Base-by-base conservation (phyloP, 2,797 vertebrate genomes). In the Danio albolineatus region DNA sequence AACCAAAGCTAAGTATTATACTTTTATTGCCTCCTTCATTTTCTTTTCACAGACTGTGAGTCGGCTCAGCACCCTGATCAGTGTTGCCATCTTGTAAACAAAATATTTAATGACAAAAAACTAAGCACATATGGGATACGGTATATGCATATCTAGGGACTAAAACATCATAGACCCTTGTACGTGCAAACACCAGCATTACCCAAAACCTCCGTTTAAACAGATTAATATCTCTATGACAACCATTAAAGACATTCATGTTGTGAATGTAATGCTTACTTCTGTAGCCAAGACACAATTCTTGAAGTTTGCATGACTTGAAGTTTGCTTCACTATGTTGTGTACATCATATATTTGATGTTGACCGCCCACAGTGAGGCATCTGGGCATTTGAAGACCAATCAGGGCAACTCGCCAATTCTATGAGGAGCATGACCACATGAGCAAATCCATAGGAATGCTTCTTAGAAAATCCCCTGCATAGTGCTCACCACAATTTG, bases 371-470 rank as follows among this genome's bases (percentile, higher is more conserved):
- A 38, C 21, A 10, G 51, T 38, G 19, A 19, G 56, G 12, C 54
- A 48, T 69, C 43, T 69, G 64, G 53, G 36, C 7, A 7, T 48
- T 41, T 60, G n/a, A 78, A 60, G 28, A 49, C 53, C 53, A 60
- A 44, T 48, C n/a, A 39, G 36, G 51, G 70, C 48, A 66, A 51
- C 57, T 39, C 4, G 38, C 44, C 54, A 51, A 49, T 12, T 39
- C 43, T 60, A 28, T 60, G 54, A 69, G 28, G 54, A 78, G n/a
- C n/a, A 21, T 78, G 76, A 78, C 65, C 36, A 70, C 54, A 67
- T 44, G 54, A 66, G 60, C 62, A 49, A 73, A 59, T 67, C 44
- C 65, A 51, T 51, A 21, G 76, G 76, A 78, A 78, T 78, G 41
- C 64, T 59, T 10, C 75, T 57, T 43, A 13, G 10, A 67, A 57